Evolutionary conservation across 35 echinoderm and acorn worm species (phyloP), one percentile per base, ranked within the genome.

Genomic region (Diadema setosum): DNA sequence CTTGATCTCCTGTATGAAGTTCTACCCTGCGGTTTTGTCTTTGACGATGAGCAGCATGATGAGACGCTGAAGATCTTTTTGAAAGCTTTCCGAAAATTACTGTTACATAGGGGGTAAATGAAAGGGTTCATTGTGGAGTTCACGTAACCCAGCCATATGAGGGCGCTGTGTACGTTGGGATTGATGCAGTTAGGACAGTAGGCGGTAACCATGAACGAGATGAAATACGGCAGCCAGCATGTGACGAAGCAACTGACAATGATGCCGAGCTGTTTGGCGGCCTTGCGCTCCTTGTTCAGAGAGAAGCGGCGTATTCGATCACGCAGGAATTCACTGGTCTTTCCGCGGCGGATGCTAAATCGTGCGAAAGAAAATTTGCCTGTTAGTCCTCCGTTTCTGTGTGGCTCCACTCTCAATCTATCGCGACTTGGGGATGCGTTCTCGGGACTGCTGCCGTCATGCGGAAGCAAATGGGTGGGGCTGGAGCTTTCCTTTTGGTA

Each of bases 81-180:
- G 87, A 99, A 99, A 12, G 96, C 89, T 86, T 92, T 95, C 61
- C 96, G 81, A 49, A 99, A 99, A 39, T 94, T 99, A 45, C 87
- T 86, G 36, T 99, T 99, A 65, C 96, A 99, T 65, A 99, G 48
- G 5, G 96, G 96, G 87, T 99, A 99, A 39, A 99, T 94, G 55
- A 99, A 88, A 18, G 96, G 96, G 41, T 99, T 99, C 4, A 99
- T 70, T 20, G 96, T 94, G 5, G 96, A 99, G 65, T 99, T 99
- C 35, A 99, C 81, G 73, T 99, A 99, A 0, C 96, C 96, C 55
- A 99, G 58, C 96, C 96, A 99, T 81, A 92, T 99, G 17, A 90
- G 75, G 21, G 89, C 89, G 42, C 86, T 70, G 88, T 99, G 89
- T 32, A 92, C 73, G 33, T 89, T 43, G 12, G 67, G 52, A 46